Percentiles rank a stretch among this genome's conserved stretches.
These are phyloP conservation scores for Thalassaphorura encarpata DNA, from an alignment of 1,140 invertebrate genomes.

Conservation along the genomic window DNA sequence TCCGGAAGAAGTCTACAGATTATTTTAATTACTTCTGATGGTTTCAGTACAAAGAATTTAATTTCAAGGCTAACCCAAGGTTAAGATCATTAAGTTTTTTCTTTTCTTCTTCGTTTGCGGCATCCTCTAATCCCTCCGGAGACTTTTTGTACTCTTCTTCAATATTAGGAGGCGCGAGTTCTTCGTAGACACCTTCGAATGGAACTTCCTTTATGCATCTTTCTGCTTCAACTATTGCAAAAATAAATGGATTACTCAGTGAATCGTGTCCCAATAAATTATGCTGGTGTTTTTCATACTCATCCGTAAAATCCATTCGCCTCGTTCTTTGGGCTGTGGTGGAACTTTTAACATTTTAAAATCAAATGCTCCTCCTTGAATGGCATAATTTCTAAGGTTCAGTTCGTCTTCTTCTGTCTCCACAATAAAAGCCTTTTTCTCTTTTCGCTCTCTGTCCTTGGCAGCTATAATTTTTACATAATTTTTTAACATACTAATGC, in stretches of 20 bases:
- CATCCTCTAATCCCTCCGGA: background rate
- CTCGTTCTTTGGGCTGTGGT: constrained; percentile 22
- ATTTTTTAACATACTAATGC: background rate
- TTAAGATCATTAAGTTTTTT: no score
- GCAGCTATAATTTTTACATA: constrained; percentile 1
- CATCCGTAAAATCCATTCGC: constrained; percentile 21
- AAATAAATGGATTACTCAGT: background rate
- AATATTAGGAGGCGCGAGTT: background rate
- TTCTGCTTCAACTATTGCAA: background rate
- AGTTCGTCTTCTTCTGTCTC: constrained; percentile 12
- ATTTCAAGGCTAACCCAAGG: no score
- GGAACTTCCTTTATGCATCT: background rate
- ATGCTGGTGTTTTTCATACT: constrained; percentile 10
- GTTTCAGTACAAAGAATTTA: no score
- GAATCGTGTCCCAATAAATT: background rate
- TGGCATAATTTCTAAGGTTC: constrained; percentile 23
- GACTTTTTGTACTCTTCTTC: no score
- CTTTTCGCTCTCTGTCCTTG: constrained; percentile 23
- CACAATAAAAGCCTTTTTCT: constrained; percentile 20
- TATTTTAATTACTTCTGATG: no score
- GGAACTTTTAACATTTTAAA: constrained; percentile 18
- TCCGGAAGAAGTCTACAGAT: no score
- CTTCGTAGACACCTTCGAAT: background rate
- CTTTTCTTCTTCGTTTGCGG: no score
- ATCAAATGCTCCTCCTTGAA: constrained; percentile 25